Evolutionary conservation across 2,888 invertebrate species (phyloP).

Genomic region (Idaea biselata): DNA sequence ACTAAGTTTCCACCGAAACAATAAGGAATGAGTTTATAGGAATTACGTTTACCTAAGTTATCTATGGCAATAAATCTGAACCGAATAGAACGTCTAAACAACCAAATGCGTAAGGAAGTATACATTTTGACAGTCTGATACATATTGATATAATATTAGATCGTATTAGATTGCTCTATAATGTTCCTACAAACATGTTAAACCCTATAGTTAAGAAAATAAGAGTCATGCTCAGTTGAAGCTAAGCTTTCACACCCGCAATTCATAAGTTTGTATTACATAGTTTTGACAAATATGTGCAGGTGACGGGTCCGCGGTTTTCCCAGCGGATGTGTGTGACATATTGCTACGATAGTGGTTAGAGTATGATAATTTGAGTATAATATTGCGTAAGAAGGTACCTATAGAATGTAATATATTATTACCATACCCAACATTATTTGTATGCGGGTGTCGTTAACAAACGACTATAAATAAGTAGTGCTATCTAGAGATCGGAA

Average conservation of each 20-base stretch:
- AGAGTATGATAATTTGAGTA: constrained; percentile 7
- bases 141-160: constrained; percentile 66
- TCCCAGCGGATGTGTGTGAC: constrained; percentile 72
- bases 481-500: neutral
- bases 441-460: constrained; percentile 56
- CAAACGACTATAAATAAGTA: constrained; percentile 17
- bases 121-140: constrained; percentile 56
- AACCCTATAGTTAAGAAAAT: constrained; percentile 8
- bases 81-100: constrained; percentile 48
- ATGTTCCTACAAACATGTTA: neutral
- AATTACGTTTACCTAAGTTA: too few species aligned
- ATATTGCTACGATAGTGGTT: constrained; percentile 73
- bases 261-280: constrained; percentile 42
- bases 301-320: constrained; percentile 71
- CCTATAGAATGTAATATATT: neutral
- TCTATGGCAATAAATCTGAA: constrained; percentile 60
- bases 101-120: constrained; percentile 29
- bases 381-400: too few species aligned
- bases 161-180: constrained; percentile 10
- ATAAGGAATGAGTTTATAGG: too few species aligned
- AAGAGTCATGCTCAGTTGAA: constrained; percentile 35
- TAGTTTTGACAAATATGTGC: constrained; percentile 78
- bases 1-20: too few species aligned
- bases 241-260: constrained; percentile 25
- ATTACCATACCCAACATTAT: constrained; percentile 23